Conservation (phyloP, 2,888 invertebrate genomes). For the Macrosoma leucophasiata region DNA sequence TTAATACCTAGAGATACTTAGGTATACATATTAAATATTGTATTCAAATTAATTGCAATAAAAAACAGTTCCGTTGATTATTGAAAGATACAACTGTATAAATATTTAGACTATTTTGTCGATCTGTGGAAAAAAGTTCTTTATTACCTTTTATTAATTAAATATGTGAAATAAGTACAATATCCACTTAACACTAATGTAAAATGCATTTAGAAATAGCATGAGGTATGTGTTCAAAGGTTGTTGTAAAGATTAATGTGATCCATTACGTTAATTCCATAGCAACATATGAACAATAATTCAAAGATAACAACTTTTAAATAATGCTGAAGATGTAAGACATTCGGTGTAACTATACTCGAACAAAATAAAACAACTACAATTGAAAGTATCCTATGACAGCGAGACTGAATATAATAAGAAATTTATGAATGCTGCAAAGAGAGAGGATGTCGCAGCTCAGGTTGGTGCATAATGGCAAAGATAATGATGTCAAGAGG, state of each 20-base stretch:
- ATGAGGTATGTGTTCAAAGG: neutral
- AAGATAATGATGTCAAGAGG: neutral
- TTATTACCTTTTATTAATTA: neutral
- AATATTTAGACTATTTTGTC: no score
- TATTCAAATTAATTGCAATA: no score
- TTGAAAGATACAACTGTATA: no score
- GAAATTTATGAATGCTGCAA: slow-evolving; percentile 8
- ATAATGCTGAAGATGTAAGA: slow-evolving; percentile 9
- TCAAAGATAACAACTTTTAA: slow-evolving; percentile 12
- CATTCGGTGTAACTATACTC: slow-evolving; percentile 10
- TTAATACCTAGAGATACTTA: no score
- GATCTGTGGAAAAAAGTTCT: no score
- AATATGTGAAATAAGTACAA: neutral
- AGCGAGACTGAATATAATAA: slow-evolving; percentile 8
- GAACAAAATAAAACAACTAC: no score
- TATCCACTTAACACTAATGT: neutral
- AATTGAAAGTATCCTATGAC: no score
- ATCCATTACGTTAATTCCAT: no score
- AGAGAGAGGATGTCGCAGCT: slow-evolving; percentile 26
- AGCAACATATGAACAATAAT: no score
- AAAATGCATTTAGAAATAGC: neutral
- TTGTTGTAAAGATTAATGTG: neutral
- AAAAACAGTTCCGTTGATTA: no score
- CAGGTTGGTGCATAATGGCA: slow-evolving; percentile 25
- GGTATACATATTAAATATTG: no score